Base-by-base conservation (phyloP, 2,797 vertebrate species). In the Etheostoma perlongum region DNA sequence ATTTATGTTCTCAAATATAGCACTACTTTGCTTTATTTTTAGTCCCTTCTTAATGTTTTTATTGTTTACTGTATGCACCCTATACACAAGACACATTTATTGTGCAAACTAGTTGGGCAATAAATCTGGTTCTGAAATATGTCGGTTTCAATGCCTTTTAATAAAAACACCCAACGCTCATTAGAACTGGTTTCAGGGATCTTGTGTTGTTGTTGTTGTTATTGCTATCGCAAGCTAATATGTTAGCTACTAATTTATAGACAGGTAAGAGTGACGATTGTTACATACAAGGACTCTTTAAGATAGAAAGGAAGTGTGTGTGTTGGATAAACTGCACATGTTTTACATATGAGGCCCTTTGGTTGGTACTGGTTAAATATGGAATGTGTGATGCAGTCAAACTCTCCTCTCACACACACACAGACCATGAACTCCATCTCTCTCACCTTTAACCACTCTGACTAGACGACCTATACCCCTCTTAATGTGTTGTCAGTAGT, bases 311-410 rank as follows among this genome's bases (percentile, higher is more conserved):
- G 27, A 30, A 5, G 18, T 55, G 48, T 55, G 49, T 47, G 14
- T 51, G 42, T 11, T 70, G 27, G 58, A 27, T 66, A n/a, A 25
- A 7, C 47, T 49, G 25, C 83, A 91, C 53, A 42, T 93, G 86
- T 77, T 82, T 60, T 71, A 78, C 81, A 89, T 78, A 79, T 75
- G 66, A 78, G 49, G 18, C 27, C 64, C 16, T 48, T 40, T 2
- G 42, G 1, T 67, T 23, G 18, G 25, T n/a, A 2, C 18, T 44
- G 16, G 21, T 70, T 65, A 68, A 57, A 80, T 67, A 69, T 48
- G 60, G 75, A 79, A 82, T 46, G 46, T 72, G 55, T 65, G 71
- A 79, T 79, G 33, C 30, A 19, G 54, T n/a, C 3, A 0, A 49
- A 65, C 25, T 16, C 23, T 65, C 10, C 6, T 73, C 59, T 84